Base-by-base conservation (phyloP, 1,140 invertebrate genomes). In the Monomorium pharaonis region DNA sequence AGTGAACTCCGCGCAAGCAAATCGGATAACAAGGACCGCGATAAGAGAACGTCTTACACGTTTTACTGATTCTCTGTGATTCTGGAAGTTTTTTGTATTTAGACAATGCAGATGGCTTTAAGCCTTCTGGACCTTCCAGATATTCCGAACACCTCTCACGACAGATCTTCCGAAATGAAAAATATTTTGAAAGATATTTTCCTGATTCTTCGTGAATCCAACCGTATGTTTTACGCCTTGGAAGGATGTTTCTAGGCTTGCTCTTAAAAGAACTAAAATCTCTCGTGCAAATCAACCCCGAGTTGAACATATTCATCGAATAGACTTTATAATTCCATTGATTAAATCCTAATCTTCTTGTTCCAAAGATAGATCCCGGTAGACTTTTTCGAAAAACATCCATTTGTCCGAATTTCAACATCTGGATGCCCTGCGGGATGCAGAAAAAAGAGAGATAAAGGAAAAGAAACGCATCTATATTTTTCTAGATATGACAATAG, bases 101-200 rank as follows among this genome's bases (percentile, higher is more conserved):
- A 9, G 21, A 30, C 0, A 49, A n/a, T 5, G 44, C 16, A n/a
- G 16, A 47, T 49, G 4, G 87, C 47, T 87, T 89, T 0, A 88
- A 89, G 14, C 86, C 60, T 65, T 77, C 76, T 1, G 85, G 87
- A 21, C 78, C 33, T 37, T 87, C 88, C 12, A 89, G 86, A 1
- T 49, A 83, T 21, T 77, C 85, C 16, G 76, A 87, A 86, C 85
- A 91, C 24, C 91, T 88, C 3, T 76, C 74, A 24, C 86, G 88
- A 18, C 84, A 86, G 9, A 90, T 86, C 56, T 90, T 92, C n/a
- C 1, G 49, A 37, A 33, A 89, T 33, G 3, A 62, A 12, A 16
- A 76, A 76, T 10, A 10, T 3, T 47, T 63, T 7, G 42, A 44
- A 44, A 27, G 30, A 33, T 33, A 1, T n/a, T 30, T 63, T 62